These are phyloP conservation scores for Ailuropoda melanoleuca DNA, from an alignment of 2,113 vertebrate species.

Conservation along the genomic window DNA sequence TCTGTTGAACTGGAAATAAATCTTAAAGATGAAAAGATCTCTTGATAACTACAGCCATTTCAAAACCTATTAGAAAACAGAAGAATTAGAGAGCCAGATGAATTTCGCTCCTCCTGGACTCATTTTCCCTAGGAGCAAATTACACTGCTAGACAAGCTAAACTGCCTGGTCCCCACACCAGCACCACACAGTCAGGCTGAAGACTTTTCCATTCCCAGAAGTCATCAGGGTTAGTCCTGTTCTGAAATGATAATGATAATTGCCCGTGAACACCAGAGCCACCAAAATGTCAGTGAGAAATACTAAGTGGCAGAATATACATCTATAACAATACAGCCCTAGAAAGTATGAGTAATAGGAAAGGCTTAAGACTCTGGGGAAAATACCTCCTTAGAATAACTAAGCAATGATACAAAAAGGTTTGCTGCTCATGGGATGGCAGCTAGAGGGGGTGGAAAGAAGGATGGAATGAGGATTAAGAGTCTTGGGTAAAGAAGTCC, in stretches of 20 bases:
- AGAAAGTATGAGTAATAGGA: background rate
- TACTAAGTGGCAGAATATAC: background rate
- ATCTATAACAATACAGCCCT: background rate
- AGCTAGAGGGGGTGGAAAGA: background rate
- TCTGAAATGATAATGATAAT: background rate
- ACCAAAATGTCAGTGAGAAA: background rate
- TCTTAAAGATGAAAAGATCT: slow-evolving; percentile 67
- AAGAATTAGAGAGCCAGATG: slow-evolving; percentile 29
- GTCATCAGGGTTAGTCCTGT: background rate
- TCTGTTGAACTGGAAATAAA: slow-evolving; percentile 70
- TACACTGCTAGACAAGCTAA: background rate
- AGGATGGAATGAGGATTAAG: background rate
- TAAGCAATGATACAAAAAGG: background rate
- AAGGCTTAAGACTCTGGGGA: background rate
- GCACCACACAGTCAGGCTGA: background rate
- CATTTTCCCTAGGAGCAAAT: background rate
- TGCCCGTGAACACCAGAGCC: background rate
- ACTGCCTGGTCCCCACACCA: too few relatives aligned
- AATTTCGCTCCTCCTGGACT: background rate
- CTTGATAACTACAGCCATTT: slow-evolving; percentile 64
- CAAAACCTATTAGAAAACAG: slow-evolving; percentile 46
- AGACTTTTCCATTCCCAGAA: background rate
- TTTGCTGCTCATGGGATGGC: background rate
- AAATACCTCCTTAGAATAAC: background rate
- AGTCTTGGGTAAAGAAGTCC: background rate